A percentile compares a stretch with the other conserved stretches of the same genome.
These are phyloP conservation scores for Drosophila triauraria DNA, from an alignment of 1,140 invertebrate genomes.

Conservation along the genomic window DNA sequence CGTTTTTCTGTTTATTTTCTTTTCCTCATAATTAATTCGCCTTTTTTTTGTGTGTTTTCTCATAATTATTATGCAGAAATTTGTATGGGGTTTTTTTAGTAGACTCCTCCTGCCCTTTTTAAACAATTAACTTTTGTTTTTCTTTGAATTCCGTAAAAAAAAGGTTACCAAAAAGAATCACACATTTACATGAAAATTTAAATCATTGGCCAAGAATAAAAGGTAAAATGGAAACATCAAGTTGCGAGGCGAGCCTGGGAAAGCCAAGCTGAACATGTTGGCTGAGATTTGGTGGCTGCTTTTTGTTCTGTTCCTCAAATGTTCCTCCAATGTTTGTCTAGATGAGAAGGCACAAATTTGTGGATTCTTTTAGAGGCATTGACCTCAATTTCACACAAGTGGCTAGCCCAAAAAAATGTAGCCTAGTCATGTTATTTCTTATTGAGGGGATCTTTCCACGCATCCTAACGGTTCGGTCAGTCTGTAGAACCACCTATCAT, in stretches of 20 bases:
- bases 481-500: slow-evolving; percentile 14
- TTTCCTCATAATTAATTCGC: slow-evolving; percentile 70
- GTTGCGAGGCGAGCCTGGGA: slow-evolving; percentile 19
- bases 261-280: slow-evolving; percentile 3
- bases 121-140: slow-evolving; percentile 74
- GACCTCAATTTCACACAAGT: slow-evolving; percentile 33
- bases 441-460: slow-evolving; percentile 15
- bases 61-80: slow-evolving; percentile 77
- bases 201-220: slow-evolving; percentile 38
- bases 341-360: slow-evolving; percentile 26
- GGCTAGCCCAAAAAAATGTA: not conserved
- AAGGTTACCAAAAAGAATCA: slow-evolving; percentile 12
- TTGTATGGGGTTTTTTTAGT: slow-evolving; percentile 28
- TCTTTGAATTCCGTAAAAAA: slow-evolving; percentile 36
- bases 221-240: slow-evolving; percentile 33
- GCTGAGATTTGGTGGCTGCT: not conserved
- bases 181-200: slow-evolving; percentile 33
- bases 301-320: not conserved
- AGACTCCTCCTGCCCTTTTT: not conserved
- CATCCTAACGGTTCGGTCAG: not conserved
- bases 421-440: slow-evolving; percentile 24
- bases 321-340: slow-evolving; percentile 3
- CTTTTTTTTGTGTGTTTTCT: slow-evolving; percentile 63
- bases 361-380: slow-evolving; percentile 13
- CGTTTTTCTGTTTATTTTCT: slow-evolving; percentile 59